phyloP scores from a whole-genome alignment of 2,888 invertebrate genomes.

The Caenorhabditis drosophilae region DNA sequence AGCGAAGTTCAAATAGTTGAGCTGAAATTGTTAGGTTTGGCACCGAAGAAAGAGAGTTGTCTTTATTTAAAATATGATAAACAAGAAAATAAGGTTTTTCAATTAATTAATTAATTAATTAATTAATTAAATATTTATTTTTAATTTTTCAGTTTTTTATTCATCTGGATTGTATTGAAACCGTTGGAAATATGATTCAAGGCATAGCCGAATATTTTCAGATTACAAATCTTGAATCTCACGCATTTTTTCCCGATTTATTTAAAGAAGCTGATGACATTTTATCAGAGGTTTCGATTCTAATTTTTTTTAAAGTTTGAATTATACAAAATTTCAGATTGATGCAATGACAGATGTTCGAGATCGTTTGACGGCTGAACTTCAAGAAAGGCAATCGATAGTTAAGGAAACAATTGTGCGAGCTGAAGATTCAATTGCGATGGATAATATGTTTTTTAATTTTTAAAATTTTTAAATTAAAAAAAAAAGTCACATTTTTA shows the following conservation, averaged over 20 bases:
- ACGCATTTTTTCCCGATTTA: slow-evolving; percentile 53
- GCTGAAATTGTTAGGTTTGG: slow-evolving; percentile 36
- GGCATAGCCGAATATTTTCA: slow-evolving; percentile 51
- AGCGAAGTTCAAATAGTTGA: slow-evolving; percentile 26
- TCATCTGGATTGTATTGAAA: slow-evolving; percentile 57
- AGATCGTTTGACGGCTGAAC: slow-evolving; percentile 58
- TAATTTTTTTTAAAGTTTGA: not conserved
- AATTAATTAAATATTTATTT: not conserved
- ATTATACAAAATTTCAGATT: slow-evolving; percentile 43
- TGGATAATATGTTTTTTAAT: slow-evolving; percentile 46
- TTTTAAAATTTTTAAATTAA: not conserved
- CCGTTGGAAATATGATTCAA: slow-evolving; percentile 57
- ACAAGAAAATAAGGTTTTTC: slow-evolving; percentile 16
- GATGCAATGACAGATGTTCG: slow-evolving; percentile 59
- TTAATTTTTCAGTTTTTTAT: slow-evolving; percentile 38
- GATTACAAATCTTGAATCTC: slow-evolving; percentile 39
- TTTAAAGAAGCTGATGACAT: slow-evolving; percentile 50
- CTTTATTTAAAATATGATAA: slow-evolving; percentile 13
- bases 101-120: not conserved
- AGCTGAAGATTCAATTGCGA: slow-evolving; percentile 60
- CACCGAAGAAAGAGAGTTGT: slow-evolving; percentile 11
- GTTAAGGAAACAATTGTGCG: slow-evolving; percentile 63
- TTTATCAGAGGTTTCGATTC: slow-evolving; percentile 46
- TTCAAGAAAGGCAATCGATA: slow-evolving; percentile 57
- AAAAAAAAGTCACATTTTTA: slow-evolving; percentile 6